A percentile compares a stretch with the other conserved stretches of the same genome.
These are phyloP conservation scores for Rhagonycha fulva DNA, from an alignment of 2,888 invertebrate genomes.

Conservation along the genomic window DNA sequence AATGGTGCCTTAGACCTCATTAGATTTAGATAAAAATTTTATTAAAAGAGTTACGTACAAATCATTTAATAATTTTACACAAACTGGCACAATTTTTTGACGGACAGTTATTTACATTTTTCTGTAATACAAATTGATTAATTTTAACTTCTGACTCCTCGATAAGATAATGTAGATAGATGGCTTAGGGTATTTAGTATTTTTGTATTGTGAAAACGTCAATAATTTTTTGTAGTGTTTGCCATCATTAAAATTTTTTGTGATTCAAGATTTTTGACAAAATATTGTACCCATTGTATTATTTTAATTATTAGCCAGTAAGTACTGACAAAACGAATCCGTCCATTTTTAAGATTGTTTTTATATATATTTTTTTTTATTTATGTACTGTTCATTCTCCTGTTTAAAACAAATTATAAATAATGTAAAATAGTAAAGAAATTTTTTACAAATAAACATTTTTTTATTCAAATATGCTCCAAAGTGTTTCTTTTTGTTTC, in stretches of 20 bases:
- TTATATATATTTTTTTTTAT: neutral
- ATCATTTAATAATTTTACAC: neutral
- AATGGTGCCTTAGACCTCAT: neutral
- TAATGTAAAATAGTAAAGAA: neutral
- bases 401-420: neutral
- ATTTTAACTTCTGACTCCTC: too few relatives aligned
- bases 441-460: neutral
- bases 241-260: neutral
- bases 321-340: neutral
- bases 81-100: neutral
- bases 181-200: neutral
- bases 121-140: neutral
- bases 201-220: neutral
- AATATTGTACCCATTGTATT: neutral
- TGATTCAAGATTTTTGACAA: neutral
- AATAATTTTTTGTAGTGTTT: neutral
- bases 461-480: neutral
- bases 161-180: neutral
- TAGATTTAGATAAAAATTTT: neutral
- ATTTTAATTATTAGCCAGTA: neutral
- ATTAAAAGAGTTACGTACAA: neutral
- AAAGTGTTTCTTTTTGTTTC: too few relatives aligned
- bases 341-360: conserved; percentile 2
- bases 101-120: neutral
- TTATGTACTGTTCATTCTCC: neutral